These are phyloP conservation scores for Nicator chloris DNA, from an alignment of 2,113 vertebrate genomes.

Conservation along the genomic window DNA sequence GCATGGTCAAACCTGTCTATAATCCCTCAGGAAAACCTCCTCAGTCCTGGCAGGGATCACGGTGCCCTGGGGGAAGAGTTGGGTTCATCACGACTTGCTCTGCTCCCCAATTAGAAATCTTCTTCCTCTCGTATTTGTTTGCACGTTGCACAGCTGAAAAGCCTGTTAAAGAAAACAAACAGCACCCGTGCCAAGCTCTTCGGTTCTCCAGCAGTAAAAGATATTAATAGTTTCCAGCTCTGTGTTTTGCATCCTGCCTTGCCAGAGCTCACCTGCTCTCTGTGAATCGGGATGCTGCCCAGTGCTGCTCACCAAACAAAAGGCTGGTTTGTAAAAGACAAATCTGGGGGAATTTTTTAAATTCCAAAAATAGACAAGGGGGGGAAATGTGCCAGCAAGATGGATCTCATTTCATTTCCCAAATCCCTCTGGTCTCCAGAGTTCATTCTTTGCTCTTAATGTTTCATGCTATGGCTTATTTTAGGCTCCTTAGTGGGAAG, in stretches of 20 bases:
- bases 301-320: background rate
- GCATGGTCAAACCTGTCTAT: accelerated
- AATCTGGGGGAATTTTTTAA: conserved; percentile 49
- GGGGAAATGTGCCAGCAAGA: conserved; percentile 37
- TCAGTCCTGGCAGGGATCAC: accelerated
- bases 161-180: conserved; percentile 29
- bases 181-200: conserved; percentile 18
- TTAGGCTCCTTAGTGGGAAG: conserved; percentile 62
- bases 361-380: conserved; percentile 59
- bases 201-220: conserved; percentile 3
- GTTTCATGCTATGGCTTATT: conserved; percentile 65
- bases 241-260: background rate
- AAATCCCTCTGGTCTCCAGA: conserved; percentile 58
- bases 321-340: conserved; percentile 49
- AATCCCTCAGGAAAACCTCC: background rate
- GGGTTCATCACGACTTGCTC: background rate
- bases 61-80: accelerated
- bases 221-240: conserved; percentile 48
- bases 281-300: background rate
- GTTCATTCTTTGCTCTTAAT: conserved; percentile 62
- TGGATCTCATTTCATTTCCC: conserved; percentile 61
- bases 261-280: conserved; percentile 50
- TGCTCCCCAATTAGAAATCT: background rate
- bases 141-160: background rate
- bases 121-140: background rate